A percentile compares a stretch with the other conserved stretches of the same genome.
Conservation (phyloP, 92 coral and sea anemone genomes). For the Micromussa lordhowensis region DNA sequence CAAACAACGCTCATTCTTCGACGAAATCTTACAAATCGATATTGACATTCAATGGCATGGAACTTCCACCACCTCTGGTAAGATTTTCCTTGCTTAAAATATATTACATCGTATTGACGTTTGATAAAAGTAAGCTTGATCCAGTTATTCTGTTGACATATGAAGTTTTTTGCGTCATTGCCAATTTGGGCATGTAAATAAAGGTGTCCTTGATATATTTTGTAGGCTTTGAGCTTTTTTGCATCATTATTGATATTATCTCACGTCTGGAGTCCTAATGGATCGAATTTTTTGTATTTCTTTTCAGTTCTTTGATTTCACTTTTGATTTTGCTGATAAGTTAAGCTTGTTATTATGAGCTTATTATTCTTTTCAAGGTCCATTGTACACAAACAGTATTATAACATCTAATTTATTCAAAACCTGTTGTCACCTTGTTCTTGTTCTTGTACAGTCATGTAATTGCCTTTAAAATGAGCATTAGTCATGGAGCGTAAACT, state of each 20-base stretch:
- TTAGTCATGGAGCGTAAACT: neutral
- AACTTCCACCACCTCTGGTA: slow-evolving; percentile 86
- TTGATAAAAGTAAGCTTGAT: neutral
- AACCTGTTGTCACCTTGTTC: neutral
- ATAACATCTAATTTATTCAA: neutral
- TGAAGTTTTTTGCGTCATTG: slow-evolving; percentile 14
- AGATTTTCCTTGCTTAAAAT: slow-evolving; percentile 2
- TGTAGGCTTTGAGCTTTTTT: neutral
- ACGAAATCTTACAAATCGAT: slow-evolving; percentile 47
- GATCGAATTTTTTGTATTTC: neutral
- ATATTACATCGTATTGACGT: neutral
- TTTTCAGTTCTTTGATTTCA: neutral
- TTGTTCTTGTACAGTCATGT: neutral
- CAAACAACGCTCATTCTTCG: slow-evolving; percentile 10
- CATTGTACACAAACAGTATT: neutral
- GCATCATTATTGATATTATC: neutral
- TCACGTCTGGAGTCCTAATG: neutral
- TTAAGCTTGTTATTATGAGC: neutral
- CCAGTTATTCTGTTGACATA: slow-evolving; percentile 13
- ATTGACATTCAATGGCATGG: slow-evolving; percentile 50
- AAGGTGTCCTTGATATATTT: neutral
- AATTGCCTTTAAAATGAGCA: neutral
- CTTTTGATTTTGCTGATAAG: neutral
- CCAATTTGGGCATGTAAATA: slow-evolving; percentile 19
- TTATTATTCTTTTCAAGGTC: neutral